These are phyloP conservation scores for Malthinus flaveolus DNA, from an alignment of 2,888 invertebrate species.

Conservation along the genomic window DNA sequence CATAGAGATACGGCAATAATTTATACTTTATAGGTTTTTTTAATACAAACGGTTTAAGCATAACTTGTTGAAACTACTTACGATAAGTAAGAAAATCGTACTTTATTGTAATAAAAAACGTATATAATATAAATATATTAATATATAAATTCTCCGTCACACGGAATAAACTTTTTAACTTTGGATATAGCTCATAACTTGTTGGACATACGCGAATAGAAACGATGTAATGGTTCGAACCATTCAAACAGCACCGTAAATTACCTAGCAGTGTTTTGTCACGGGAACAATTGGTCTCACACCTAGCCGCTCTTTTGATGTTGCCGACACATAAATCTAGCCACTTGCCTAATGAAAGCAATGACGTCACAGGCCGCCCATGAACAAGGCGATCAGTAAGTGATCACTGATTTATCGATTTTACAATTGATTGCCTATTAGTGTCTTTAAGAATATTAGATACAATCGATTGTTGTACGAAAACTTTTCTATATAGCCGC, in stretches of 20 bases:
- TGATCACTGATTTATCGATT: slow-evolving; percentile 53
- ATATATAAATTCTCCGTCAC: slow-evolving; percentile 1
- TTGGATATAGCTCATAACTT: slow-evolving; percentile 12
- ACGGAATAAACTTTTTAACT: not conserved
- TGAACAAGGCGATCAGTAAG: slow-evolving; percentile 39
- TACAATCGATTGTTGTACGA: slow-evolving; percentile 2
- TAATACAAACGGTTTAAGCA: too few species aligned
- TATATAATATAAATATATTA: too few species aligned
- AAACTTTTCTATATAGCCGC: not conserved
- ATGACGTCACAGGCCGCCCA: slow-evolving; percentile 43
- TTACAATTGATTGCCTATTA: slow-evolving; percentile 44
- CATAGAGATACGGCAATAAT: too few species aligned
- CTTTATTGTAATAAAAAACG: too few species aligned
- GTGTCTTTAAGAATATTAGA: slow-evolving; percentile 31
- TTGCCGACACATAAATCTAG: slow-evolving; percentile 56
- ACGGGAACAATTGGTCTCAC: slow-evolving; percentile 59
- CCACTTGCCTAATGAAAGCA: slow-evolving; percentile 57
- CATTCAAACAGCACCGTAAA: slow-evolving; percentile 51
- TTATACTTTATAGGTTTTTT: too few species aligned
- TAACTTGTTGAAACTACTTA: too few species aligned
- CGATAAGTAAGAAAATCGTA: too few species aligned
- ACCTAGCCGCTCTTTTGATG: slow-evolving; percentile 55
- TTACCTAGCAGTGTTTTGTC: slow-evolving; percentile 58
- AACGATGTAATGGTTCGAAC: slow-evolving; percentile 28
- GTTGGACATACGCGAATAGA: slow-evolving; percentile 14